Evolutionary conservation across 1,140 invertebrate species (phyloP).

Genomic region (Anoplophora glabripennis): DNA sequence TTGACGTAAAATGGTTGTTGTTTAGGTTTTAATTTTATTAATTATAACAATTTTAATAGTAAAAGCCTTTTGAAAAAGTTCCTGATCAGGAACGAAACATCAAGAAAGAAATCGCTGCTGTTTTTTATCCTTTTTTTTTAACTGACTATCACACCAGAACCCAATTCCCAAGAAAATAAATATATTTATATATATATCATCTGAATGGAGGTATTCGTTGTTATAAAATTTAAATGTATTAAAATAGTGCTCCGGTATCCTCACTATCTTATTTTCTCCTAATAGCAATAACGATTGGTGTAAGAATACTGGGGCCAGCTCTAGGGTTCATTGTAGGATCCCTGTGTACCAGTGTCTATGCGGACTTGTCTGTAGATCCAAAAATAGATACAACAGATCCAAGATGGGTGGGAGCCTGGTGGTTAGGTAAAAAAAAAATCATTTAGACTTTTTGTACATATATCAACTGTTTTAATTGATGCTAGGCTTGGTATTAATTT

Average conservation of each 20-base stretch:
- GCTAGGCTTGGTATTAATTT: constrained; percentile 74
- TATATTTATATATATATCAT: no score
- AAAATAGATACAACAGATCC: constrained; percentile 80
- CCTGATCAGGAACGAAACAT: no score
- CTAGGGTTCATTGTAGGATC: constrained; percentile 89
- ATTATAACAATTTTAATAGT: no score
- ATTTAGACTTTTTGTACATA: not conserved
- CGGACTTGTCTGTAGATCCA: constrained; percentile 72
- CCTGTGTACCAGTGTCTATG: constrained; percentile 83
- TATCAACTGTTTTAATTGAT: not conserved
- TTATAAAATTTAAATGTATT: no score
- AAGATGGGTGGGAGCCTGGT: constrained; percentile 90
- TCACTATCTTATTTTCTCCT: not conserved
- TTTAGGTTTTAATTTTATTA: no score
- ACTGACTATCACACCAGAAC: no score
- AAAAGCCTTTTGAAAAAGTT: no score
- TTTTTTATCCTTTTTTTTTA: no score
- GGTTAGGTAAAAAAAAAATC: constrained; percentile 65
- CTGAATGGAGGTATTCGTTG: no score
- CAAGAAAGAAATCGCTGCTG: no score
- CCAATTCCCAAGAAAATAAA: no score
- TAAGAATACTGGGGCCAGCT: constrained; percentile 85
- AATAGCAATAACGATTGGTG: constrained; percentile 86
- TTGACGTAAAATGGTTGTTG: no score
- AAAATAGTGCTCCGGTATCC: not conserved